These are phyloP conservation scores for Colletes collaris DNA, from an alignment of 2,888 invertebrate genomes.

Conservation along the genomic window DNA sequence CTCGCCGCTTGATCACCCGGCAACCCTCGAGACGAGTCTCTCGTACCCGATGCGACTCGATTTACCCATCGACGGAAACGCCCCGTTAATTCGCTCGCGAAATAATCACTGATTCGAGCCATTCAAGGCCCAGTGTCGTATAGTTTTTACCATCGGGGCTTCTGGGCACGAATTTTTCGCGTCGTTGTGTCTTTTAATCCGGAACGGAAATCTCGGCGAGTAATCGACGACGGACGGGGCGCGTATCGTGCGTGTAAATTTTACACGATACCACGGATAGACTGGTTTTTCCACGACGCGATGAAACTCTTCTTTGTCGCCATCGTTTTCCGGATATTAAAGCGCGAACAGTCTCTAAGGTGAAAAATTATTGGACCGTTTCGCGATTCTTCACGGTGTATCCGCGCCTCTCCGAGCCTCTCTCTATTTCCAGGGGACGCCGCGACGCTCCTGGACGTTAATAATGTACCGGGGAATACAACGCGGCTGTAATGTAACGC, in stretches of 20 bases:
- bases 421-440: not conserved
- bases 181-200: too few relatives aligned
- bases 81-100: too few relatives aligned
- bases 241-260: not conserved
- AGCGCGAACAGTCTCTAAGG: constrained; percentile 21
- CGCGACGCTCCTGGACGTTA: constrained; percentile 41
- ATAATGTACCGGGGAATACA: constrained; percentile 53
- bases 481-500: constrained; percentile 52
- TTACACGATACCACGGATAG: not conserved
- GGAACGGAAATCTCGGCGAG: too few relatives aligned
- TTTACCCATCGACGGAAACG: too few relatives aligned
- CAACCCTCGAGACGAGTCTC: too few relatives aligned
- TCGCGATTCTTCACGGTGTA: constrained; percentile 28
- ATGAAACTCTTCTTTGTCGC: constrained; percentile 5
- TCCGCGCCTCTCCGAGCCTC: not conserved
- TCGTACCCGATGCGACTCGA: too few relatives aligned
- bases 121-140: too few relatives aligned
- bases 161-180: too few relatives aligned
- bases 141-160: too few relatives aligned
- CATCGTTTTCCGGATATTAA: constrained; percentile 35
- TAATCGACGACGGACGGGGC: not conserved
- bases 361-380: constrained; percentile 31
- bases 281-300: not conserved
- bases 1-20: constrained; percentile 4
- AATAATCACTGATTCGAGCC: too few relatives aligned